phyloP scores from a whole-genome alignment of 2,797 vertebrate species.

The Lepilemur ruficaudatus region DNA sequence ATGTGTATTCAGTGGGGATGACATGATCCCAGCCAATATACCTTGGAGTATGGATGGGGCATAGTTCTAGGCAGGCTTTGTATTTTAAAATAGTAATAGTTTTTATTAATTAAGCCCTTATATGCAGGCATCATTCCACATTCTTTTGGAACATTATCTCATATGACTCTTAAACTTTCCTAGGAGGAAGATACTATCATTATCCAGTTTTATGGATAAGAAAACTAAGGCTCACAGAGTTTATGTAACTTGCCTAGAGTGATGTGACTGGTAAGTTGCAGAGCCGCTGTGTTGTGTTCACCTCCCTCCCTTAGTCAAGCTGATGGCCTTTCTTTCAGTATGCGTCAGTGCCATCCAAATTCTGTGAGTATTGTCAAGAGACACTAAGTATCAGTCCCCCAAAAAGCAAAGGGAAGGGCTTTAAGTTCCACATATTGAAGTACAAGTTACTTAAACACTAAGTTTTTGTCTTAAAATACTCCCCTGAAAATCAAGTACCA shows the following conservation, averaged over 20 bases:
- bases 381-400: background rate
- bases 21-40: background rate
- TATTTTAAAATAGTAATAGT: constrained; percentile 10
- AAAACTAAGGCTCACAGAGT: background rate
- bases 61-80: background rate
- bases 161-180: background rate
- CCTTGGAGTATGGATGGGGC: no score
- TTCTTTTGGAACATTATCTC: background rate
- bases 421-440: background rate
- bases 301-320: background rate
- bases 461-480: background rate
- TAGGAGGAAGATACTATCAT: background rate
- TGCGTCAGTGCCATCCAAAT: background rate
- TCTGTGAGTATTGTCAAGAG: background rate
- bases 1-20: background rate
- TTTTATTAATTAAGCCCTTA: background rate
- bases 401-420: background rate
- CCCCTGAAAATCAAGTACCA: background rate
- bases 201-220: background rate
- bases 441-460: background rate
- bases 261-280: background rate
- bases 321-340: background rate
- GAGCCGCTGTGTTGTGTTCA: background rate
- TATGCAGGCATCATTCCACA: background rate
- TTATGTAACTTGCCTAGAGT: background rate